Conservation (phyloP, 2,888 invertebrate species). For the Polymixis flavicincta region DNA sequence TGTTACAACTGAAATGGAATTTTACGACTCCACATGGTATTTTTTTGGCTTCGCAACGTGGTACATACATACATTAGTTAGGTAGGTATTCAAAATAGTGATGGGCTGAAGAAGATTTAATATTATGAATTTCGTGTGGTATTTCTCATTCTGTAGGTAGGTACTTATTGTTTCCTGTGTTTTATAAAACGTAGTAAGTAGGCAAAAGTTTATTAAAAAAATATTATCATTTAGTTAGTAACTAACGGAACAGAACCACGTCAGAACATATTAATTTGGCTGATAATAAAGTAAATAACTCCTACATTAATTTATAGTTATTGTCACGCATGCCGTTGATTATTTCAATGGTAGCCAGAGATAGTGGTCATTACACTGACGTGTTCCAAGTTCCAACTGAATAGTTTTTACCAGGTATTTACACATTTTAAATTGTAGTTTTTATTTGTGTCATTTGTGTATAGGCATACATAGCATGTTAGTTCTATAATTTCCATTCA, state of each 20-base stretch:
- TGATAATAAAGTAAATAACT: constrained; percentile 40
- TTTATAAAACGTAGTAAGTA: neutral
- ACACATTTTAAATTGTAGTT: neutral
- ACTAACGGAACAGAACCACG: constrained; percentile 26
- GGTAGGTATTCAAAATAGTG: too few species aligned
- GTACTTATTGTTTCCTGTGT: neutral
- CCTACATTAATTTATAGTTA: constrained; percentile 15
- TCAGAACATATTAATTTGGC: constrained; percentile 20
- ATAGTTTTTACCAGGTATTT: too few species aligned
- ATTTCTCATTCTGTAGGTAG: neutral
- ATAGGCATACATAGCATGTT: too few species aligned
- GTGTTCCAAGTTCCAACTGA: constrained; percentile 43
- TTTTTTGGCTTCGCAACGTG: too few species aligned
- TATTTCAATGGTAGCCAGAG: constrained; percentile 27
- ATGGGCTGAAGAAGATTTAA: too few species aligned
- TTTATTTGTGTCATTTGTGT: neutral
- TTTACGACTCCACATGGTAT: too few species aligned
- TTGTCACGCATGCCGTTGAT: constrained; percentile 35
- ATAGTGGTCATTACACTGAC: constrained; percentile 27
- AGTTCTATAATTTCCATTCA: neutral
- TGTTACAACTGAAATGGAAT: too few species aligned
- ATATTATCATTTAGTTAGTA: constrained; percentile 12
- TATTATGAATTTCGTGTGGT: too few species aligned
- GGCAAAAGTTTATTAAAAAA: neutral
- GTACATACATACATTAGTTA: too few species aligned